phyloP scores from a whole-genome alignment of 2,113 vertebrate species.

The Pachycephala philippinensis region DNA sequence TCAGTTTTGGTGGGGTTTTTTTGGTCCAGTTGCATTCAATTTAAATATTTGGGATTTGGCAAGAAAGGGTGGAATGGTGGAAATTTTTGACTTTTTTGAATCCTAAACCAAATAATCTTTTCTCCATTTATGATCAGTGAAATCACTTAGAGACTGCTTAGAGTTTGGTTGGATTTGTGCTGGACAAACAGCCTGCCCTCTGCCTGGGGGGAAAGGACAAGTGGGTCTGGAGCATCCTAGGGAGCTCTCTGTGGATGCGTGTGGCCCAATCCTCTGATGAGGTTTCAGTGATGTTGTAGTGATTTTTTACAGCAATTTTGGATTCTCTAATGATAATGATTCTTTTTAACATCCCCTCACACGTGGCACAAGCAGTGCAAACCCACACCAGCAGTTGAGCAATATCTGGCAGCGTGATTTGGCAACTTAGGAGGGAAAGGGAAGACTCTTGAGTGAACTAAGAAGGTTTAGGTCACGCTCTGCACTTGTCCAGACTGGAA shows the following conservation, averaged over 20 bases:
- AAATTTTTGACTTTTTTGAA: background rate
- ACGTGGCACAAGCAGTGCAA: background rate
- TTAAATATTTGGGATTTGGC: slow-evolving; percentile 26
- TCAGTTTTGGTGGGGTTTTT: background rate
- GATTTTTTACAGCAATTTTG: background rate
- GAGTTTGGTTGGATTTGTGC: background rate
- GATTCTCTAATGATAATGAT: background rate
- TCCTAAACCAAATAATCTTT: background rate
- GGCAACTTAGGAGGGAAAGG: background rate
- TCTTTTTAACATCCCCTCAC: background rate
- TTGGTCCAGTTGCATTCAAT: background rate
- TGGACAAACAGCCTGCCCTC: background rate
- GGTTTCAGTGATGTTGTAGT: background rate
- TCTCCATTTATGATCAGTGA: background rate
- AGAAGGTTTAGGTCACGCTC: background rate
- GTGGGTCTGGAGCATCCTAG: fast-evolving
- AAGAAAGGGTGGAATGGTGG: background rate
- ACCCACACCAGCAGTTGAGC: background rate
- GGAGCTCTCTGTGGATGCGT: background rate
- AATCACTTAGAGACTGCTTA: background rate
- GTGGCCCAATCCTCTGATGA: background rate
- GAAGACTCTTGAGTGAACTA: background rate
- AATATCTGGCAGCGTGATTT: background rate
- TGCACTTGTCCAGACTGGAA: background rate
- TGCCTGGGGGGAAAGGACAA: background rate